Base-by-base conservation (phyloP, 2,113 vertebrate genomes). In the Pelobates fuscus region DNA sequence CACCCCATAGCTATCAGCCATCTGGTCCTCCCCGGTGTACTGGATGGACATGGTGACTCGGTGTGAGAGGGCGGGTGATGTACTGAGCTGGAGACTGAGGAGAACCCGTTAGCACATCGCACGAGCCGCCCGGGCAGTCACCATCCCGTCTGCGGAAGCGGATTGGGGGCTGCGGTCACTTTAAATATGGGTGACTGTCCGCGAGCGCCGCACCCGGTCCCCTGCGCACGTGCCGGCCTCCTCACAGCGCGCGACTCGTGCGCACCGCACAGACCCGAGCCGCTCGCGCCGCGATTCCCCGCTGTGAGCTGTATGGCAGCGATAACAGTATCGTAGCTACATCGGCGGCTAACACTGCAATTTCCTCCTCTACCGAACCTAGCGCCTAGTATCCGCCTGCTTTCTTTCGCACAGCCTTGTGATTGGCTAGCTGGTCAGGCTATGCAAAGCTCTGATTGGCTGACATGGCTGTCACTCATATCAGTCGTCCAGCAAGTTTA, bases 1-100 rank as follows among this genome's bases (percentile, higher is more conserved):
- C 5, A 93, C 90, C 70, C 94, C 95, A 79, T 95, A 95, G 84
- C 94, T 95, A 61, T 94, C 94, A 37, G 92, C 82, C 83, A 97
- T 86, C 85, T 93, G 87, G 85, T 96, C 95, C 82, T 95, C 95
- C 1, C 80, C 81, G 70, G 86, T 86, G 88, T 95, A 98, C 91
- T 93, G 96, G 84, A 96, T 93, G 89, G 96, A 97, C 96, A 98
- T 98, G 78, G 14, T 44, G 37, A 18, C 11, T 17, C 62, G 5
- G 62, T 43, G 5, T 8, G n/a, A 17, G 21, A 14, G 8, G n/a
- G 46, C 18, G 20, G 52, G 88, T 80, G 87, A 83, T 49, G 44
- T 49, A 17, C 5, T 49, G 87, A 61, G 81, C 86, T 80, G 71
- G 37, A n/a, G n/a, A 12, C 37, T 41, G 74, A 79, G 77, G 81